A percentile compares a stretch with the other conserved stretches of the same genome.
phyloP scores from a whole-genome alignment of 2,888 invertebrate species.

The Drosophila neotestacea region DNA sequence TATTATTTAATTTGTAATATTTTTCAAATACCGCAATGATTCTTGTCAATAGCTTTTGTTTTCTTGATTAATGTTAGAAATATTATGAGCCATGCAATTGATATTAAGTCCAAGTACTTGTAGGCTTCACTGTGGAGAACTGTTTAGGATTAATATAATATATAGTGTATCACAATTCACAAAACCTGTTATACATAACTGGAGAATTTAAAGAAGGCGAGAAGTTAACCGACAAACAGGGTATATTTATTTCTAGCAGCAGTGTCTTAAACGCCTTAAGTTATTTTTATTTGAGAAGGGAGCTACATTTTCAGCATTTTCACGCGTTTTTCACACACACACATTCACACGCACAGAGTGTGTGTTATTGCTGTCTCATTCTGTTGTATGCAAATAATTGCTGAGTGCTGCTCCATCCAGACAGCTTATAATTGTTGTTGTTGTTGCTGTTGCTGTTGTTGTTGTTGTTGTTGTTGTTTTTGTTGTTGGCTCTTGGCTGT shows the following conservation, averaged over 20 bases:
- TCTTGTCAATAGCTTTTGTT: too few relatives aligned
- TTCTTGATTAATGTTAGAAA: too few relatives aligned
- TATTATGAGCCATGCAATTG: too few relatives aligned
- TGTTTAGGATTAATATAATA: too few relatives aligned
- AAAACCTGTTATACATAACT: too few relatives aligned
- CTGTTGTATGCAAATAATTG: slow-evolving; percentile 74
- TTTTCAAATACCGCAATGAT: too few relatives aligned
- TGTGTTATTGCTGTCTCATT: slow-evolving; percentile 34
- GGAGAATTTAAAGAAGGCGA: too few relatives aligned
- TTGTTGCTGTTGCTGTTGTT: slow-evolving; percentile 13
- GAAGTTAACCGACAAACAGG: neutral
- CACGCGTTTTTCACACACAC: slow-evolving; percentile 53
- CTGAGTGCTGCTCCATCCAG: slow-evolving; percentile 61
- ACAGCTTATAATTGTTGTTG: slow-evolving; percentile 53
- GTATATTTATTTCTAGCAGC: slow-evolving; percentile 1
- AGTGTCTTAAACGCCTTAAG: slow-evolving; percentile 19
- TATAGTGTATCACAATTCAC: too few relatives aligned
- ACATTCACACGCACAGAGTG: neutral
- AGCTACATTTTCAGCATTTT: slow-evolving; percentile 53
- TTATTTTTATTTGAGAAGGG: slow-evolving; percentile 29
- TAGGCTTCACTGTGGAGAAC: too few relatives aligned
- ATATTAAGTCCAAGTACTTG: too few relatives aligned
- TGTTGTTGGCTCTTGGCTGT: slow-evolving; percentile 36
- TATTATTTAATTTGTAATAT: too few relatives aligned
- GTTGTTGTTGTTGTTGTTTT: slow-evolving; percentile 35